These are phyloP conservation scores for Coreoperca whiteheadi DNA, from an alignment of 2,113 vertebrate species.

Conservation along the genomic window DNA sequence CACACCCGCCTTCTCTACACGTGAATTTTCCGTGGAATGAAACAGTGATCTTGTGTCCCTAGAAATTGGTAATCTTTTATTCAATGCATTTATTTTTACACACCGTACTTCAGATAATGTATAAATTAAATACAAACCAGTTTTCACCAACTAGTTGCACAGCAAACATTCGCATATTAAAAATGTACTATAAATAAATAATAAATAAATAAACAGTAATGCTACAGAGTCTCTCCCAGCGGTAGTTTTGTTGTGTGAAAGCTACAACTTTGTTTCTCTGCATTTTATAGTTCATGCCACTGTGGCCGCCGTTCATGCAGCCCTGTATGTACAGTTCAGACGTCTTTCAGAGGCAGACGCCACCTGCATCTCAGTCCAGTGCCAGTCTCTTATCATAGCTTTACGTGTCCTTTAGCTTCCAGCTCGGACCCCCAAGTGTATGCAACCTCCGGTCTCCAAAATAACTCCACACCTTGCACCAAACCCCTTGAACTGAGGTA, in stretches of 20 bases:
- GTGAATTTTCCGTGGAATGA: conserved; percentile 26
- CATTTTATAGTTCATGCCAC: background rate
- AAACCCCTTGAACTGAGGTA: conserved; percentile 34
- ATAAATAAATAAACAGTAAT: conserved; percentile 73
- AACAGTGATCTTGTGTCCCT: conserved; percentile 2
- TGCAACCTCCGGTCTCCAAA: background rate
- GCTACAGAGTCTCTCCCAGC: conserved; percentile 29
- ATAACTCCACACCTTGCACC: conserved; percentile 17
- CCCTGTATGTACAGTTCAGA: conserved; percentile 18
- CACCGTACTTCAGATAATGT: conserved; percentile 47
- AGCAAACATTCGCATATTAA: conserved; percentile 46
- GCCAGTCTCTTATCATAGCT: conserved; percentile 29
- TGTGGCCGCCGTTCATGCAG: conserved; percentile 5
- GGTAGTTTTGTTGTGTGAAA: conserved; percentile 57
- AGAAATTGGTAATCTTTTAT: conserved; percentile 45
- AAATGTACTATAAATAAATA: conserved; percentile 63
- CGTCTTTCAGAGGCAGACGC: conserved; percentile 9
- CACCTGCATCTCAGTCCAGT: background rate
- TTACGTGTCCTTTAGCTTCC: conserved; percentile 24
- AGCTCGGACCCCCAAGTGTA: background rate
- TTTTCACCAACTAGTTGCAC: conserved; percentile 28
- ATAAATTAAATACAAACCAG: conserved; percentile 34
- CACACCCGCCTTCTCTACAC: background rate
- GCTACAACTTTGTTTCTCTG: background rate
- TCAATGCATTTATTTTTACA: conserved; percentile 46